Conservation (phyloP, 2,797 vertebrate genomes). For the Anisognathus igniventris region DNA sequence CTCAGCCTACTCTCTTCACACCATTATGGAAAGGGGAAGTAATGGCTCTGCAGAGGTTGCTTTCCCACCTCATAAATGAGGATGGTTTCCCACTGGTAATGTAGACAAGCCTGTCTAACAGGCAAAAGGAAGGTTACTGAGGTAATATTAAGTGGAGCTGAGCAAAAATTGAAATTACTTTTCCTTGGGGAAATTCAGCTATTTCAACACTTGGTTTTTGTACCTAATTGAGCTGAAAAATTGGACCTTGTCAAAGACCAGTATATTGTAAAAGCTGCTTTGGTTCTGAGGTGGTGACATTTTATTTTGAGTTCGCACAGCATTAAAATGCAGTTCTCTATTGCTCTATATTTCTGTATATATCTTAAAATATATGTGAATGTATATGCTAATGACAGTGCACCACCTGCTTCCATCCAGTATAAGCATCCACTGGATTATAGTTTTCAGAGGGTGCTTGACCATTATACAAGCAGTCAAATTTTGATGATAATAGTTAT, state of each 20-base stretch:
- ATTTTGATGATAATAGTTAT: neutral
- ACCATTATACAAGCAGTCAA: neutral
- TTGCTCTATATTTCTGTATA: neutral
- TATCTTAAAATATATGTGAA: neutral
- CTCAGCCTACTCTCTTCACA: neutral
- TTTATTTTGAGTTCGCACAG: neutral
- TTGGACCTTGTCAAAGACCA: neutral
- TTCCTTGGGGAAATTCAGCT: constrained; percentile 18
- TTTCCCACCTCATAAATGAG: constrained; percentile 57
- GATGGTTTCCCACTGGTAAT: constrained; percentile 26
- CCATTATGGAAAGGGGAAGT: constrained; percentile 11
- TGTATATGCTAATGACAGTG: neutral
- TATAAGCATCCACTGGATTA: neutral
- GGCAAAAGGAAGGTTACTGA: neutral
- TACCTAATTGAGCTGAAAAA: constrained; percentile 44
- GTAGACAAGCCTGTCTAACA: neutral
- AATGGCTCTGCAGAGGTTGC: constrained; percentile 50
- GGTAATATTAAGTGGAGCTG: neutral
- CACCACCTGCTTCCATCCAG: neutral
- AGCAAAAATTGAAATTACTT: constrained; percentile 30
- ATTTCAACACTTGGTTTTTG: constrained; percentile 27
- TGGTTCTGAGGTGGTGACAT: neutral
- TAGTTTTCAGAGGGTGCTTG: neutral
- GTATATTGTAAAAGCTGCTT: neutral
- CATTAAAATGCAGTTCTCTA: neutral